These are phyloP conservation scores for Lagocephalus sceleratus DNA, from an alignment of 2,797 vertebrate species.

Conservation along the genomic window DNA sequence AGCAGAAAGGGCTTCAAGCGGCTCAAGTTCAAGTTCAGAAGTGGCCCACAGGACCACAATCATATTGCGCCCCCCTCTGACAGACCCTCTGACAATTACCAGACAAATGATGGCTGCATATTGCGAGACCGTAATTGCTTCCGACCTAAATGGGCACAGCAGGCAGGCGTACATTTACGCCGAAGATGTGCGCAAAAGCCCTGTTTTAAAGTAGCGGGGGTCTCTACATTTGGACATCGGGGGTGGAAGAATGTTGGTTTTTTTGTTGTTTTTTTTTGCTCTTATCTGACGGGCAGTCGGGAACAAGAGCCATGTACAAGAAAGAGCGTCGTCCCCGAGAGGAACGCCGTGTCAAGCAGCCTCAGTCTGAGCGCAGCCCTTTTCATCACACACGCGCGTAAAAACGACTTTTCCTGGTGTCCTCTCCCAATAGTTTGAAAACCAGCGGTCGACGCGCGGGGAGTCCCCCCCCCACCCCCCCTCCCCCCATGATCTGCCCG, in stretches of 20 bases:
- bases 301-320: not conserved
- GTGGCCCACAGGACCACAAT: conserved; percentile 73
- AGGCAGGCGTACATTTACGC: conserved; percentile 6
- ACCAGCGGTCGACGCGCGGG: conserved; percentile 1
- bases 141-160: conserved; percentile 23
- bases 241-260: conserved; percentile 2
- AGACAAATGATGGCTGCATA: conserved; percentile 39
- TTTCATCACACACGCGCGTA: conserved; percentile 32
- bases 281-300: not conserved
- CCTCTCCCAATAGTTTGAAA: not conserved
- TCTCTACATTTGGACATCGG: not conserved
- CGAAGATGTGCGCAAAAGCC: not conserved
- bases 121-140: conserved; percentile 44
- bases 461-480: conserved; percentile 5
- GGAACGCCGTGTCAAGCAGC: not conserved
- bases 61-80: conserved; percentile 89
- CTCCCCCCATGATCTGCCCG: not conserved
- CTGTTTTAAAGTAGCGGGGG: no score
- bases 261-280: no score
- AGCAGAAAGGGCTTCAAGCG: conserved; percentile 47
- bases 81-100: conserved; percentile 31
- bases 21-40: conserved; percentile 89
- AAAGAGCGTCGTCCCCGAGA: not conserved
- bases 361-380: conserved; percentile 2
- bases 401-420: conserved; percentile 30